These are phyloP conservation scores for Cinclus cinclus DNA, from an alignment of 2,113 vertebrate genomes.

Conservation along the genomic window DNA sequence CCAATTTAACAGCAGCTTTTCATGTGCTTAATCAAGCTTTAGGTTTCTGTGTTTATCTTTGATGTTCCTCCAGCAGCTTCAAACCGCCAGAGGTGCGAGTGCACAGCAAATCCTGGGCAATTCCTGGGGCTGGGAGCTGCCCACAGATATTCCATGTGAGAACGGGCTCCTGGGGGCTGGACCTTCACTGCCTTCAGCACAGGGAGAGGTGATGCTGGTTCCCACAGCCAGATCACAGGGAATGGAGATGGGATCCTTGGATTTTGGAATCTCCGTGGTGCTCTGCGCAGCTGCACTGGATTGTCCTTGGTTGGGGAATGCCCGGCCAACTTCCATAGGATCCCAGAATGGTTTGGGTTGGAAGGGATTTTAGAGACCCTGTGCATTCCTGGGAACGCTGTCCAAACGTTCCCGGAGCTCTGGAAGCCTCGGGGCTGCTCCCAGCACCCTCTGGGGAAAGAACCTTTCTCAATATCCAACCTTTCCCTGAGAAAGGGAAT, in stretches of 20 bases:
- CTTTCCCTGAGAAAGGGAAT: not conserved
- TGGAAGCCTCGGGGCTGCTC: not conserved
- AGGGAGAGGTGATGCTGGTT: not conserved
- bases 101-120: not conserved
- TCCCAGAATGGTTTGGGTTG: not conserved
- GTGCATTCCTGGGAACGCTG: fast-evolving
- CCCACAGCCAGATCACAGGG: not conserved
- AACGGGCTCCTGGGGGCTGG: not conserved
- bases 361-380: not conserved
- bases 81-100: not conserved
- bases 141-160: not conserved
- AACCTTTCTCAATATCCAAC: not conserved
- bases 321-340: fast-evolving
- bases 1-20: not conserved
- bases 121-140: not conserved
- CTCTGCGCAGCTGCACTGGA: not conserved
- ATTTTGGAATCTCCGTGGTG: not conserved
- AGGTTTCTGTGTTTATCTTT: not conserved
- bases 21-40: not conserved
- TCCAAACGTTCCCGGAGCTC: not conserved
- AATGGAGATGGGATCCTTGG: not conserved
- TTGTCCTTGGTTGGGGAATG: not conserved
- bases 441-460: not conserved
- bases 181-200: fast-evolving
- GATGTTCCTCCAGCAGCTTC: not conserved